Percentiles rank a stretch among this genome's conserved stretches.
These are phyloP conservation scores for Parnassius orleans DNA, from an alignment of 2,888 invertebrate species.

Conservation along the genomic window DNA sequence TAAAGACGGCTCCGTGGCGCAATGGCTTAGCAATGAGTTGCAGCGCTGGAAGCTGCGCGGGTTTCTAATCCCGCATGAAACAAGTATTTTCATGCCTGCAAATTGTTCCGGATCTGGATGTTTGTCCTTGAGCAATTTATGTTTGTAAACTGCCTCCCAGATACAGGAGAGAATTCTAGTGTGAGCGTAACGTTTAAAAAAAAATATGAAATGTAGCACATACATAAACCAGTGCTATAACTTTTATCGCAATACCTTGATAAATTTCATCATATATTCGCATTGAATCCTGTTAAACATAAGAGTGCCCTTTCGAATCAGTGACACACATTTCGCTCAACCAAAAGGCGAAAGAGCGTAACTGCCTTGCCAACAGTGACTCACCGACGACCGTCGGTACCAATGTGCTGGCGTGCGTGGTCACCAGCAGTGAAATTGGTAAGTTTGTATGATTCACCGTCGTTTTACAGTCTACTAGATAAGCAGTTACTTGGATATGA, in stretches of 20 bases:
- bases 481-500: neutral
- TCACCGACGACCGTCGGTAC: neutral
- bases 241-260: too few species aligned
- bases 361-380: slow-evolving; percentile 7
- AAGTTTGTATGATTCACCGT: neutral
- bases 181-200: neutral
- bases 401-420: neutral
- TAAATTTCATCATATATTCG: slow-evolving; percentile 1
- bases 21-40: too few species aligned
- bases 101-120: too few species aligned
- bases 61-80: too few species aligned
- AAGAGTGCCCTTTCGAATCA: neutral
- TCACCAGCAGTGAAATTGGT: neutral
- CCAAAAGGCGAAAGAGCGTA: neutral
- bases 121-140: too few species aligned
- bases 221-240: too few species aligned
- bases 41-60: too few species aligned
- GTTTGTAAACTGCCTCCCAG: too few species aligned
- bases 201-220: neutral
- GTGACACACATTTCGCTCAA: slow-evolving; percentile 1
- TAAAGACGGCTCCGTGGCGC: too few species aligned
- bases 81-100: too few species aligned
- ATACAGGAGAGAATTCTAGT: neutral
- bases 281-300: neutral
- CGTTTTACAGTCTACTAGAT: neutral